These are phyloP conservation scores for Danionella cerebrum DNA, from an alignment of 2,113 vertebrate genomes.

Conservation along the genomic window DNA sequence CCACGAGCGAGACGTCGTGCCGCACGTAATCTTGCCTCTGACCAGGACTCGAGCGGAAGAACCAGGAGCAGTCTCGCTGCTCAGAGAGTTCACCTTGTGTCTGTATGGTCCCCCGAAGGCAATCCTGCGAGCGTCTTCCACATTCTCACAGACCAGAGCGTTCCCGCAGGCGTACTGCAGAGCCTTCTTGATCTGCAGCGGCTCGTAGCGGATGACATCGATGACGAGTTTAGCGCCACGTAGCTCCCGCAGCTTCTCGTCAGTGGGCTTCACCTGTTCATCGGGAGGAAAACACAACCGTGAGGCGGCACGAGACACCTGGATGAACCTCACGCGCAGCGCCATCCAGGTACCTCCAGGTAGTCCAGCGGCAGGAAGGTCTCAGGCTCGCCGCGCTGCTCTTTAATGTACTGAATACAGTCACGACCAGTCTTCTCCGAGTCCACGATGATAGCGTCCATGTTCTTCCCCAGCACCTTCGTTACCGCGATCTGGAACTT, in stretches of 20 bases:
- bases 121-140: slow-evolving; percentile 86
- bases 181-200: slow-evolving; percentile 91
- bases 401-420: slow-evolving; percentile 94
- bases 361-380: slow-evolving; percentile 91
- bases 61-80: too few relatives aligned
- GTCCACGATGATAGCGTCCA: slow-evolving; percentile 94
- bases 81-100: slow-evolving; percentile 72
- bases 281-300: background rate
- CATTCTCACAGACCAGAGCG: slow-evolving; percentile 89
- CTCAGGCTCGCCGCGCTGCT: slow-evolving; percentile 89
- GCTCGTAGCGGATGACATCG: slow-evolving; percentile 89
- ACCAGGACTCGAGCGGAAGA: too few relatives aligned
- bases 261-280: slow-evolving; percentile 81
- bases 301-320: background rate
- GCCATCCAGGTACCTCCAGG: slow-evolving; percentile 72
- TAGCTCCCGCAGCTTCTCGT: slow-evolving; percentile 84
- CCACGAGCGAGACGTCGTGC: background rate
- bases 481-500: slow-evolving; percentile 93
- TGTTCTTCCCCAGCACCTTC: slow-evolving; percentile 91
- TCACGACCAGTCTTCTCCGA: slow-evolving; percentile 88
- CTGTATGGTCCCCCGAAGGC: slow-evolving; percentile 89
- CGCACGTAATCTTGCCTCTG: background rate
- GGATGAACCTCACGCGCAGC: background rate
- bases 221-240: slow-evolving; percentile 89
- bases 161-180: slow-evolving; percentile 92